These are phyloP conservation scores for Siniperca chuatsi DNA, from an alignment of 2,113 vertebrate genomes.

Conservation along the genomic window DNA sequence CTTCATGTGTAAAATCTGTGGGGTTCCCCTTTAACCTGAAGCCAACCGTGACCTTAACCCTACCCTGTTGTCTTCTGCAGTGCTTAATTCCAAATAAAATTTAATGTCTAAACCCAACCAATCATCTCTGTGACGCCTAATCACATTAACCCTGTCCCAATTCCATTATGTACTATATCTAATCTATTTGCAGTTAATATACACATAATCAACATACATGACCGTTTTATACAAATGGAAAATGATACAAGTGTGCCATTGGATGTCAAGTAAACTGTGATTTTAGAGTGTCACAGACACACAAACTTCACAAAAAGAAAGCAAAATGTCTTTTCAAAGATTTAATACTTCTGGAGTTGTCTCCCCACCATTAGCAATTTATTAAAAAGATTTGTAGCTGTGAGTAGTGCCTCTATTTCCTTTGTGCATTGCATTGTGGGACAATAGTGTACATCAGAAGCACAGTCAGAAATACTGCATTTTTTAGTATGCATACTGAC, in stretches of 20 bases:
- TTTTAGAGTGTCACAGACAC: background rate
- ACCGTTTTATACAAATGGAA: background rate
- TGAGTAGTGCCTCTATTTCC: background rate
- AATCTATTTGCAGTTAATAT: background rate
- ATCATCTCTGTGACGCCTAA: background rate
- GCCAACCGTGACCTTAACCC: background rate
- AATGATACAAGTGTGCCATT: background rate
- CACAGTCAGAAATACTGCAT: background rate
- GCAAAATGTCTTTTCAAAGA: background rate
- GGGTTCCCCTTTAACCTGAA: background rate
- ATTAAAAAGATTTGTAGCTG: background rate
- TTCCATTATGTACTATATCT: background rate
- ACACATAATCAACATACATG: no score
- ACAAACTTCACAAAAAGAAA: background rate
- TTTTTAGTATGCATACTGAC: no score
- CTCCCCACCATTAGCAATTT: background rate
- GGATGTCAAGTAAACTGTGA: background rate
- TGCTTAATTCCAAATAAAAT: background rate
- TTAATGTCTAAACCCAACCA: background rate
- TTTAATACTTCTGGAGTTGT: background rate
- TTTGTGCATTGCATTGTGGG: background rate
- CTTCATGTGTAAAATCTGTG: background rate
- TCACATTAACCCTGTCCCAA: background rate
- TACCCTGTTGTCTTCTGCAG: background rate
- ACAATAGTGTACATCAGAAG: background rate